Conservation (phyloP, 2,888 invertebrate species). For the Sinopyrophorus schimmeli region DNA sequence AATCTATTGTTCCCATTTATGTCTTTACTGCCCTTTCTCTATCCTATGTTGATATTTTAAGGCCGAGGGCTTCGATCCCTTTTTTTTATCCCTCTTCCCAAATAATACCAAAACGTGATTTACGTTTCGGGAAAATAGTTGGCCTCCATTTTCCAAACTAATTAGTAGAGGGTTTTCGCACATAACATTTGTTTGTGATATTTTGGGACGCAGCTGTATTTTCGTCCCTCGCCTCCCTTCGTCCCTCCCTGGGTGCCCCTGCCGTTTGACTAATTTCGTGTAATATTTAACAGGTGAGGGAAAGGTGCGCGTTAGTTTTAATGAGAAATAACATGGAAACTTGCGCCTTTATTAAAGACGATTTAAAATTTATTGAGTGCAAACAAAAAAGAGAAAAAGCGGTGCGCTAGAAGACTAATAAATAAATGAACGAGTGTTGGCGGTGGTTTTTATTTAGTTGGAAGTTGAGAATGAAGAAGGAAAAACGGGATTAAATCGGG, state of each 20-base stretch:
- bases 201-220: conserved; percentile 35
- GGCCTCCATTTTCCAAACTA: conserved; percentile 19
- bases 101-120: conserved; percentile 13
- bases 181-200: conserved; percentile 35
- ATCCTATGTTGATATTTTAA: conserved; percentile 7
- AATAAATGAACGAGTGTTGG: no score
- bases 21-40: conserved; percentile 8
- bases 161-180: conserved; percentile 33
- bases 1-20: conserved; percentile 19
- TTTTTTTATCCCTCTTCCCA: conserved; percentile 10
- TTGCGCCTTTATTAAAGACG: no score
- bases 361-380: no score
- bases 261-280: conserved; percentile 34
- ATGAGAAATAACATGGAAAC: conserved; percentile 5
- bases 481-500: no score
- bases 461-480: no score
- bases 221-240: conserved; percentile 35
- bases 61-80: background rate
- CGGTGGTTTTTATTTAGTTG: no score
- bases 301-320: no score
- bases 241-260: conserved; percentile 31
- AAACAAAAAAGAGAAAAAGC: no score
- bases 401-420: no score
- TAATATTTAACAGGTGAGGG: conserved; percentile 36
- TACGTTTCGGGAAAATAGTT: conserved; percentile 6